Conservation (phyloP, 2,888 invertebrate genomes). For the Drosophila percnosoma region DNA sequence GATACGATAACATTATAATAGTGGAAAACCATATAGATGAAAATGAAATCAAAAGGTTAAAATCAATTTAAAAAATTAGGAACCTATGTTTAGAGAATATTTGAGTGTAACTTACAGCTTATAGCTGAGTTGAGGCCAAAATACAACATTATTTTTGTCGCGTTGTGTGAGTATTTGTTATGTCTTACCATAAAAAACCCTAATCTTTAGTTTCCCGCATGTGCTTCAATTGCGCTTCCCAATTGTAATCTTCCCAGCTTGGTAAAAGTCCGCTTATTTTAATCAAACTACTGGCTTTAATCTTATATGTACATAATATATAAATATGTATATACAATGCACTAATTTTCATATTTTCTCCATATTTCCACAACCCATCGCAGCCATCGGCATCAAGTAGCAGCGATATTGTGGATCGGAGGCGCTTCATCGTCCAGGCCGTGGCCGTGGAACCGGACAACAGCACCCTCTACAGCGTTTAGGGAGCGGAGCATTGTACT, state of each 20-base stretch:
- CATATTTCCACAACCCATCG: neutral
- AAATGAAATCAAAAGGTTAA: neutral
- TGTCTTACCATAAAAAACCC: constrained; percentile 16
- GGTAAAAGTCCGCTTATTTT: neutral
- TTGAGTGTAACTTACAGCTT: constrained; percentile 33
- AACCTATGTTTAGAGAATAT: constrained; percentile 3
- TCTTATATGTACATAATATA: neutral
- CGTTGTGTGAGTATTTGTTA: constrained; percentile 75
- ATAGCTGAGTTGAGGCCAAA: constrained; percentile 73
- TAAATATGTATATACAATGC: neutral
- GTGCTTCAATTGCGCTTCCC: constrained; percentile 17
- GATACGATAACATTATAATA: neutral
- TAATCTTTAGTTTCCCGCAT: constrained; percentile 17
- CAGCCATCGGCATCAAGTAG: constrained; percentile 52
- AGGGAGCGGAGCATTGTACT: neutral
- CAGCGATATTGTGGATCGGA: constrained; percentile 68
- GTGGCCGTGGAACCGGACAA: constrained; percentile 82
- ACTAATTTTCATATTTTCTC: neutral
- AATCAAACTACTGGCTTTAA: neutral
- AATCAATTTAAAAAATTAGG: neutral
- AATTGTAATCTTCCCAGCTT: constrained; percentile 16
- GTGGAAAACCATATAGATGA: neutral
- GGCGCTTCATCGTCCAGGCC: constrained; percentile 83
- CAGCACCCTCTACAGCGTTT: constrained; percentile 79
- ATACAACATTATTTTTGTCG: constrained; percentile 50